These are phyloP conservation scores for Ornithoptera priamus DNA, from an alignment of 2,888 invertebrate species.

Conservation along the genomic window DNA sequence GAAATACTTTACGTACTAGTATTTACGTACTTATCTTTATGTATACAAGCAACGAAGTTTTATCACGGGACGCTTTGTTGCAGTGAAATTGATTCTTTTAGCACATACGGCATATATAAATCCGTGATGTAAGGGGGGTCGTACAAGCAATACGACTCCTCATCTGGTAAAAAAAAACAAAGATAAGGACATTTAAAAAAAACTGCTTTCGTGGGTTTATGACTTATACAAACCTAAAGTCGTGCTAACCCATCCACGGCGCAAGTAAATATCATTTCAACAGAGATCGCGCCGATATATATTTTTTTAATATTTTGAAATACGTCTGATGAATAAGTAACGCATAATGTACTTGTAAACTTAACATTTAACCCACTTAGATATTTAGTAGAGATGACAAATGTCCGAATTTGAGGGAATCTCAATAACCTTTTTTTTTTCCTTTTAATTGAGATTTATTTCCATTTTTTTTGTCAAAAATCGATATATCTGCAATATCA, in stretches of 20 bases:
- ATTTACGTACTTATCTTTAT: constrained; percentile 9
- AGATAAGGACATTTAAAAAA: too few species aligned
- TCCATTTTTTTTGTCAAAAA: too few species aligned
- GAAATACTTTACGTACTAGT: neutral
- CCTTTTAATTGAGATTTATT: neutral
- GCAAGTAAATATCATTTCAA: neutral
- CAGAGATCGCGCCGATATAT: neutral
- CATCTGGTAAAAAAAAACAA: too few species aligned
- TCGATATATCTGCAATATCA: too few species aligned
- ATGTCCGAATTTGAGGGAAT: constrained; percentile 14
- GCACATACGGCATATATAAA: neutral
- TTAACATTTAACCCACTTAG: too few species aligned
- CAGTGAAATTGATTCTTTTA: constrained; percentile 36
- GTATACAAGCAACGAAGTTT: neutral
- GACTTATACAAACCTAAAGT: too few species aligned
- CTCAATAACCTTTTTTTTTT: constrained; percentile 20
- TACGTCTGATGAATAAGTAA: neutral
- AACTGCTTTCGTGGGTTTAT: too few species aligned
- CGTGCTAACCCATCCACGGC: too few species aligned
- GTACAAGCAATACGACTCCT: neutral
- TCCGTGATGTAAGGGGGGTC: neutral
- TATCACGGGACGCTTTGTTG: constrained; percentile 2
- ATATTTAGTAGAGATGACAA: neutral
- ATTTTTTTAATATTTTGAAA: neutral
- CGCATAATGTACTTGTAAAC: constrained; percentile 1